Evolutionary conservation across 92 coral and sea anemone genomes (phyloP).

Genomic region (Hydrozoanthus gracilis): DNA sequence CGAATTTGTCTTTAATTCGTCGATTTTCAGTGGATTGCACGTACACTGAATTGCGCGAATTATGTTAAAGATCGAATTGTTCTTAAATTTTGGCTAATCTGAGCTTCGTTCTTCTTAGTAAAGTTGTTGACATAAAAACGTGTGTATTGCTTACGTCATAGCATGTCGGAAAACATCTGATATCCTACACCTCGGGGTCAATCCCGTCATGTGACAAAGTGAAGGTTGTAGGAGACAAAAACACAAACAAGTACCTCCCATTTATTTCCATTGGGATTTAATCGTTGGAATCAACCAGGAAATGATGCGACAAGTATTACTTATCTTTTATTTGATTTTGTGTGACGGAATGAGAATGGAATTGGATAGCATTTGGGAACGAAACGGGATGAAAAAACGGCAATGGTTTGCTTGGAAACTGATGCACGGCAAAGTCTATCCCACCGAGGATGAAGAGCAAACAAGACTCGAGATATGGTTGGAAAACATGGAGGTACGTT

Average conservation of each 20-base stretch:
- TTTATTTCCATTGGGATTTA: background rate
- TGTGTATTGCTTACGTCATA: too few relatives aligned
- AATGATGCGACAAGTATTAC: background rate
- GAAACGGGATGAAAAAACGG: constrained; percentile 50
- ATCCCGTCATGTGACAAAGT: too few relatives aligned
- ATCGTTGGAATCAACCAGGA: background rate
- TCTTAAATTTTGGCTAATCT: too few relatives aligned
- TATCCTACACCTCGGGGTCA: too few relatives aligned
- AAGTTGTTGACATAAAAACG: too few relatives aligned
- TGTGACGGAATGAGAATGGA: background rate
- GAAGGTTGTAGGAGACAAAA: too few relatives aligned
- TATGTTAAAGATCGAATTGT: too few relatives aligned
- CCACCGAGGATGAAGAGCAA: constrained; percentile 68
- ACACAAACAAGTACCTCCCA: background rate
- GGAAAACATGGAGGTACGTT: constrained; percentile 77
- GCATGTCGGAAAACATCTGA: too few relatives aligned
- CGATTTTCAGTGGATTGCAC: too few relatives aligned
- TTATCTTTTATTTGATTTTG: background rate
- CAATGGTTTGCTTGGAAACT: constrained; percentile 87
- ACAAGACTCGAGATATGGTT: constrained; percentile 84
- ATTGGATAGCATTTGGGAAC: background rate
- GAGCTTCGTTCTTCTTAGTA: too few relatives aligned
- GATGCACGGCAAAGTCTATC: constrained; percentile 74
- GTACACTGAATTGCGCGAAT: too few relatives aligned
- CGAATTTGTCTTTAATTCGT: too few relatives aligned